A percentile compares a stretch with the other conserved stretches of the same genome.
Conservation (phyloP, 2,888 invertebrate genomes). For the Patella pellucida region DNA sequence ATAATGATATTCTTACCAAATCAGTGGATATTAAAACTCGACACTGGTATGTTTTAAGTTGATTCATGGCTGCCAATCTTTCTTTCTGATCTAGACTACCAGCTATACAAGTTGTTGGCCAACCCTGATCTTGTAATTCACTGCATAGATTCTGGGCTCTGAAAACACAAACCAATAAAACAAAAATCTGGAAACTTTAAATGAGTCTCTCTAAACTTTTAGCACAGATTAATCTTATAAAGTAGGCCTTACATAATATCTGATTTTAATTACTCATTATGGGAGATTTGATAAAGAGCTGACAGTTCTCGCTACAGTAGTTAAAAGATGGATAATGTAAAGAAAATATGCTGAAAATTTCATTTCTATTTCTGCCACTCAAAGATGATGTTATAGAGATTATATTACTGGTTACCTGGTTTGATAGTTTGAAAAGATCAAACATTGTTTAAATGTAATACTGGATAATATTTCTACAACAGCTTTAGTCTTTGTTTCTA, state of each 20-base stretch:
- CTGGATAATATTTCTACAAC: constrained; percentile 77
- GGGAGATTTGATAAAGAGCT: too few species aligned
- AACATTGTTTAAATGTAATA: constrained; percentile 87
- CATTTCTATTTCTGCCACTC: too few species aligned
- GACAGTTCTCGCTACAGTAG: too few species aligned
- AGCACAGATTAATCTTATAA: background rate
- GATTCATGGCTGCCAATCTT: constrained; percentile 82
- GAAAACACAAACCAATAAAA: constrained; percentile 37
- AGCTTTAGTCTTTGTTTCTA: constrained; percentile 66
- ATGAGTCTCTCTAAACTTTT: background rate
- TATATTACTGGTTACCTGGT: constrained; percentile 73
- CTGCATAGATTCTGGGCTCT: constrained; percentile 86
- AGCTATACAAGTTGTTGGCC: constrained; percentile 83
- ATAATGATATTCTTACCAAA: constrained; percentile 65
- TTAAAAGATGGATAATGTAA: too few species aligned
- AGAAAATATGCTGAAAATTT: too few species aligned
- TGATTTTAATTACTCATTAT: too few species aligned
- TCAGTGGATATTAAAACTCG: constrained; percentile 91
- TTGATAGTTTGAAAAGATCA: constrained; percentile 92
- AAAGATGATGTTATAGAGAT: too few species aligned
- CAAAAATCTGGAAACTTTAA: background rate
- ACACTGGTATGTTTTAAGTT: constrained; percentile 84
- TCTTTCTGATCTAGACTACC: constrained; percentile 85
- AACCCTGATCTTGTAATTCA: constrained; percentile 80
- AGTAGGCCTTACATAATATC: too few species aligned